These are phyloP conservation scores for Potamilus streckersoni DNA, from an alignment of 1,140 invertebrate genomes.

Conservation along the genomic window DNA sequence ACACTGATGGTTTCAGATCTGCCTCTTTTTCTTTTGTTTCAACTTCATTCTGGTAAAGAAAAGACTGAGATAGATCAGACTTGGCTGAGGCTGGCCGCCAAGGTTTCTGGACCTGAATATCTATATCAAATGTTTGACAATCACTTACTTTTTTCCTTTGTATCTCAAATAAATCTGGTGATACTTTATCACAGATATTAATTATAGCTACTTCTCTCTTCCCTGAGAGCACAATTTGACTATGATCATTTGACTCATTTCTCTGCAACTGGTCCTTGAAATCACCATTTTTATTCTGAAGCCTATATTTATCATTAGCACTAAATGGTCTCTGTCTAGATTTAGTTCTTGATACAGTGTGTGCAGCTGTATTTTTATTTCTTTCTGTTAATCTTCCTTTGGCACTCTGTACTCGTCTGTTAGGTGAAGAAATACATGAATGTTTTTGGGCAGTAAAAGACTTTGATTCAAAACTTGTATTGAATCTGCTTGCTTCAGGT, in stretches of 20 bases:
- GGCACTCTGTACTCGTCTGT: constrained; percentile 41
- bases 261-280: neutral
- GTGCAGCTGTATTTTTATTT: constrained; percentile 3
- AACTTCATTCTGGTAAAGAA: constrained; percentile 4
- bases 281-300: constrained; percentile 5
- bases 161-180: constrained; percentile 26
- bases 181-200: constrained; percentile 22
- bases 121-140: neutral
- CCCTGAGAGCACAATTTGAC: neutral
- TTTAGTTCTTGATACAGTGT: neutral
- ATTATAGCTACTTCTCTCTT: constrained; percentile 12
- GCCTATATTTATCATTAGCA: constrained; percentile 19
- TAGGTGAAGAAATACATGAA: constrained; percentile 6
- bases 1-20: constrained; percentile 45
- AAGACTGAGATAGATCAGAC: neutral
- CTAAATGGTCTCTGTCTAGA: constrained; percentile 19
- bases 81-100: neutral
- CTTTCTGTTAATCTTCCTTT: constrained; percentile 31
- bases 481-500: neutral
- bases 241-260: constrained; percentile 5
- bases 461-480: constrained; percentile 8
- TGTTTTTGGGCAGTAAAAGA: neutral
- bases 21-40: constrained; percentile 20
- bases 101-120: no score
- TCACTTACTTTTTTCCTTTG: constrained; percentile 27